Conservation (phyloP, 1,140 invertebrate species). For the Ceratitis capitata region DNA sequence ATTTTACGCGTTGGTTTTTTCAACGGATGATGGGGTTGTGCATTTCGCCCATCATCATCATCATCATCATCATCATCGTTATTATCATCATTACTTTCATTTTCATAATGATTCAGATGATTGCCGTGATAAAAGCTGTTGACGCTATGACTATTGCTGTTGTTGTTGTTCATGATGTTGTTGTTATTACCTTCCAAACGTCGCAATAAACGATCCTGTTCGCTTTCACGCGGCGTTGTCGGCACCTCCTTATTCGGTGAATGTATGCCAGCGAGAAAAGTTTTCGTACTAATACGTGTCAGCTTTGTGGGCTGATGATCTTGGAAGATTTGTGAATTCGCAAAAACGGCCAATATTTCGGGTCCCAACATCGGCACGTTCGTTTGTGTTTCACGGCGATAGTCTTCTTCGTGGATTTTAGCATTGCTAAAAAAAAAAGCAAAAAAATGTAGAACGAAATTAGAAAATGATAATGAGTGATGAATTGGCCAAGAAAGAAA, state of each 20-base stretch:
- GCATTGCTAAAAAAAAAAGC: slow-evolving; percentile 50
- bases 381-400: slow-evolving; percentile 62
- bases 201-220: slow-evolving; percentile 58
- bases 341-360: slow-evolving; percentile 62
- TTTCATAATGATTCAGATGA: slow-evolving; percentile 15
- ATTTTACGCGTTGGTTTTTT: not conserved
- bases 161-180: not conserved
- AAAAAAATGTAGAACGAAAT: too few species aligned
- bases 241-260: slow-evolving; percentile 56
- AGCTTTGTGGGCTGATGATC: slow-evolving; percentile 63
- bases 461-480: not conserved
- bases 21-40: slow-evolving; percentile 11
- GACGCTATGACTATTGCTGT: not conserved
- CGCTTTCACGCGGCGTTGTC: slow-evolving; percentile 55
- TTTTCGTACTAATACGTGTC: slow-evolving; percentile 59
- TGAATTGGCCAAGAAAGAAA: not conserved
- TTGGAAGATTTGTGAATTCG: slow-evolving; percentile 64
- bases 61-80: not conserved
- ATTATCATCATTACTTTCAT: not conserved
- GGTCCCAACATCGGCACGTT: slow-evolving; percentile 63
- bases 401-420: slow-evolving; percentile 64
- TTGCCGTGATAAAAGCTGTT: too few species aligned
- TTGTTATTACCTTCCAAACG: slow-evolving; percentile 63
- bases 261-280: slow-evolving; percentile 56
- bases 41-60: not conserved